Base-by-base conservation (phyloP, 2,797 vertebrate genomes). In the Chromobotia macracanthus region DNA sequence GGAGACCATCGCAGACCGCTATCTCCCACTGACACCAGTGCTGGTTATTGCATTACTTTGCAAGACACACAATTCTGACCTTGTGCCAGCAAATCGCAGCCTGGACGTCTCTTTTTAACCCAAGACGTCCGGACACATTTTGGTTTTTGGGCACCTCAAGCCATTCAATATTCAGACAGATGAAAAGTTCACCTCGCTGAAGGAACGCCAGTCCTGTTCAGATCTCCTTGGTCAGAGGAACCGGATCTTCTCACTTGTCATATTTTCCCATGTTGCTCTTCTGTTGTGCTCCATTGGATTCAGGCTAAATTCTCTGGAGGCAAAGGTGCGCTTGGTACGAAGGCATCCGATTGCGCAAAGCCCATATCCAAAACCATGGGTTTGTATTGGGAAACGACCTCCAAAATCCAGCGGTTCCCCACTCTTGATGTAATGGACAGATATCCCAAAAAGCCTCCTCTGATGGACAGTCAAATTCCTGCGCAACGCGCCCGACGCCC, bases 111-210 rank as follows among this genome's bases (percentile, higher is more conserved):
- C 23, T 9, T n/a, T 10, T 48, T 11, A 16, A 4, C 10, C 23
- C 25, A 38, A 68, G 38, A 66, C 50, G 18, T n/a, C 13, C 28
- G 55, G 38, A 38, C n/a, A 65, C 50, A 56, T 35, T 46, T 23
- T 5, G n/a, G 63, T 56, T 19, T 19, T 44, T 48, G n/a, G 28
- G n/a, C 35, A 64, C 28, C 67, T 56, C 16, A 51, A 63, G 55
- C 44, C 69, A 73, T 75, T 16, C 25, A 55, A 73, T 53, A 56
- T 67, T 72, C 68, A 82, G 56, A 77, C 15, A 44, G 53, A 70
- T 77, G 82, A 83, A 85, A 88, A 89, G 84, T 88, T 90, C 89
- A 90, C 89, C 89, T 89, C 80, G 82, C 79, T 65, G 78, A 84
- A 86, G 82, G 85, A 89, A 88, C 84, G 83, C 84, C 85, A 85